Evolutionary conservation across 2,888 invertebrate genomes (phyloP).

Genomic region (Lasioglossum morio): DNA sequence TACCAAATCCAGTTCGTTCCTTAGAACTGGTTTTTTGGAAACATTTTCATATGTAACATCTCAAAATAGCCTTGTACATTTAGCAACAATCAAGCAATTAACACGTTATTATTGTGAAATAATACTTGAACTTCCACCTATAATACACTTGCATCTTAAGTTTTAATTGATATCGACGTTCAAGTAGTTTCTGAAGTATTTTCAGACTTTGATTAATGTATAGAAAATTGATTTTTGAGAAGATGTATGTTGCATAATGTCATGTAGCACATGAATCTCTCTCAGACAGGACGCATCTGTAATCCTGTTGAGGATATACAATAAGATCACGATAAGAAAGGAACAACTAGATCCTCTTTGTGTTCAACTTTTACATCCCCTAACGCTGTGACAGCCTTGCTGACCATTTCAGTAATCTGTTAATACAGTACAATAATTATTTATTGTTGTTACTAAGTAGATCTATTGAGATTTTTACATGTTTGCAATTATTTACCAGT

Average conservation of each 20-base stretch:
- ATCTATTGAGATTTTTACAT: background rate
- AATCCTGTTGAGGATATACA: conserved; percentile 49
- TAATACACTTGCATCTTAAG: conserved; percentile 53
- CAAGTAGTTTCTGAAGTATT: conserved; percentile 43
- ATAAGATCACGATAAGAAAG: conserved; percentile 87
- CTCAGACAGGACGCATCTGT: conserved; percentile 50
- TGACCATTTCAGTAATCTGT: conserved; percentile 90
- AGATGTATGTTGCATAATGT: conserved; percentile 38
- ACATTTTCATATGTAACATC: conserved; percentile 42
- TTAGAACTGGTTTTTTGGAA: conserved; percentile 34
- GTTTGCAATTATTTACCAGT: conserved; percentile 87
- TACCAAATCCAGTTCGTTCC: conserved; percentile 36
- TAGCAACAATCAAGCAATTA: conserved; percentile 55
- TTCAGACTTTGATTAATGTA: conserved; percentile 49
- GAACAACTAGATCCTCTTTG: conserved; percentile 95
- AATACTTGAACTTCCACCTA: conserved; percentile 52
- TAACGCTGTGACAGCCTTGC: conserved; percentile 90
- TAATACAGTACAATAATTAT: conserved; percentile 70
- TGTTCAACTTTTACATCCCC: conserved; percentile 94
- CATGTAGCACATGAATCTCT: conserved; percentile 34
- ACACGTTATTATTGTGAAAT: conserved; percentile 42
- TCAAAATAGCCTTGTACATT: conserved; percentile 49
- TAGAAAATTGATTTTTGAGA: conserved; percentile 46
- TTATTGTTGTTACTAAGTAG: conserved; percentile 5
- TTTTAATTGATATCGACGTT: conserved; percentile 46